A percentile compares a stretch with the other conserved stretches of the same genome.
Evolutionary conservation across 2,797 vertebrate species (phyloP).

Genomic region (Lagorchestes hirsutus): DNA sequence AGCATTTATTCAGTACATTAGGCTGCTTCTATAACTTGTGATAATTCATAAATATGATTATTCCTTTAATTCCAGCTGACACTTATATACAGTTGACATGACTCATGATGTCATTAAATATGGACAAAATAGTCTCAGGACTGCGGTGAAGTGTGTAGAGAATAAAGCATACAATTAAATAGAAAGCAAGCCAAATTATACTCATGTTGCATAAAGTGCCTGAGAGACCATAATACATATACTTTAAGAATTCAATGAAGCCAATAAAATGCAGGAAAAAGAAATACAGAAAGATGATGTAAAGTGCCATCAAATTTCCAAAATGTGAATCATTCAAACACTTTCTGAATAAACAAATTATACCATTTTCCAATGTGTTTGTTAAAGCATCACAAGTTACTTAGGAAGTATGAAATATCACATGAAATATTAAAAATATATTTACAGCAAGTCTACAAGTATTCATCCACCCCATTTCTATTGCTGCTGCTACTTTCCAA

Average conservation of each 20-base stretch:
- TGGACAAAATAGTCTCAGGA: background rate
- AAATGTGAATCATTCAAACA: background rate
- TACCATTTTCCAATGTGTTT: background rate
- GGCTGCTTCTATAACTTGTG: background rate
- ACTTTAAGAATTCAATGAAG: background rate
- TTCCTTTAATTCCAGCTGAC: background rate
- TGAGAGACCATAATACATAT: background rate
- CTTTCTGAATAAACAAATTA: fast-evolving
- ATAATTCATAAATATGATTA: background rate
- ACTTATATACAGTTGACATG: background rate
- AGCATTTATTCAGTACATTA: background rate
- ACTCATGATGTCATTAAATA: background rate
- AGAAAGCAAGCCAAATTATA: conserved; percentile 9
- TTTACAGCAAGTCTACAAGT: background rate
- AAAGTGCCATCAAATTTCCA: fast-evolving
- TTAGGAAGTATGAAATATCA: background rate
- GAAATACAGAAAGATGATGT: background rate
- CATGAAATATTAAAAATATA: conserved; percentile 15
- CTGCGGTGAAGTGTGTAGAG: conserved; percentile 12
- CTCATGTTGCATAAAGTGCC: background rate
- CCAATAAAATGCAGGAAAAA: background rate
- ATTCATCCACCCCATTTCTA: background rate
- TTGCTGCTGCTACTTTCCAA: conserved; percentile 23
- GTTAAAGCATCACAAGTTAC: background rate
- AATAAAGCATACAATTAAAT: conserved; percentile 26